phyloP scores from a whole-genome alignment of 2,113 vertebrate species.

The Bettongia penicillata region DNA sequence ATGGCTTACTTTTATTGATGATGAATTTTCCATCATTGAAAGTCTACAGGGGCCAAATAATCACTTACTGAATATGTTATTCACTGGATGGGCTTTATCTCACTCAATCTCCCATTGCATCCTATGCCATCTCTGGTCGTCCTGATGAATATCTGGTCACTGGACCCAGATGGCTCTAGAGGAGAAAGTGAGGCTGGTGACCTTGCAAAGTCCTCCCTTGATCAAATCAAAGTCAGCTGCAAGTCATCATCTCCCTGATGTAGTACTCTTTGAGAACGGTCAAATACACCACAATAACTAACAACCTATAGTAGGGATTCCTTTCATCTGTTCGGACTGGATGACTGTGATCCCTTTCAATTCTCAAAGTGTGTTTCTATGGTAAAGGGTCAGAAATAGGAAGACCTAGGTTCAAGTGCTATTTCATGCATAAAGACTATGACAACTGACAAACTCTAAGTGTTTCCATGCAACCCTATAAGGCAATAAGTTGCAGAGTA shows the following conservation, averaged over 20 bases:
- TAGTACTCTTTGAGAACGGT: no score
- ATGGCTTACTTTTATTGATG: neutral
- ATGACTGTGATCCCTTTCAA: neutral
- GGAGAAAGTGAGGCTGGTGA: no score
- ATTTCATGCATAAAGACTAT: neutral
- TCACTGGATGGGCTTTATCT: no score
- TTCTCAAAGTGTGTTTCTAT: neutral
- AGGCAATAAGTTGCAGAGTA: neutral
- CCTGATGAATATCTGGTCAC: no score
- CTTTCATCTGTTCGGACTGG: neutral
- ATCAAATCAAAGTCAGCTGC: no score
- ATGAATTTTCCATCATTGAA: neutral
- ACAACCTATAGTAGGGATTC: neutral
- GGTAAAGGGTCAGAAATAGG: neutral
- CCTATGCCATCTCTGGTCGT: no score
- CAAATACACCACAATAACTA: no score
- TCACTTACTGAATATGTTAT: neutral
- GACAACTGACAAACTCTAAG: neutral
- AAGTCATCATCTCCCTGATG: no score
- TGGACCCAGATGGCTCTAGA: no score
- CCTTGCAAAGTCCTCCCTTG: no score
- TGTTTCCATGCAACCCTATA: neutral
- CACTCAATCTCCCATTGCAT: no score
- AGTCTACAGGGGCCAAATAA: neutral
- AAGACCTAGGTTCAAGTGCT: neutral